phyloP scores from a whole-genome alignment of 2,113 vertebrate species.

The Tichodroma muraria region DNA sequence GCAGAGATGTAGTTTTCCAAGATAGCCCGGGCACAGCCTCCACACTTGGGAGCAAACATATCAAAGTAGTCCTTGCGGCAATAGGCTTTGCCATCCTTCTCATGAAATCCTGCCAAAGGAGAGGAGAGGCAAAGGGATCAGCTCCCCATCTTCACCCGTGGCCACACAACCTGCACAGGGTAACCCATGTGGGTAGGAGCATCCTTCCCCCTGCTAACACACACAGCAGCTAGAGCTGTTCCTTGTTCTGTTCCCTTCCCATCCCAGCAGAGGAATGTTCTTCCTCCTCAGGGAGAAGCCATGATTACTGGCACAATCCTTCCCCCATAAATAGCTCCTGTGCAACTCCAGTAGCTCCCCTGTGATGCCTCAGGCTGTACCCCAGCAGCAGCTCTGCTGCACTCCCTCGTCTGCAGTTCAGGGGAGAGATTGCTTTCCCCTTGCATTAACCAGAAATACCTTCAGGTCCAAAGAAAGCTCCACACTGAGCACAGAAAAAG shows the following conservation, averaged over 20 bases:
- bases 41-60: slow-evolving; percentile 97
- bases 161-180: background rate
- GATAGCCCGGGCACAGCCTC: slow-evolving; percentile 93
- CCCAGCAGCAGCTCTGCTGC: background rate
- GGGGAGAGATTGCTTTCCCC: background rate
- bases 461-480: slow-evolving; percentile 95
- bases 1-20: slow-evolving; percentile 99
- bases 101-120: slow-evolving; percentile 87
- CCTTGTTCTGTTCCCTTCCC: background rate
- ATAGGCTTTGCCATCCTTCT: slow-evolving; percentile 97
- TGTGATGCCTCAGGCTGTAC: background rate
- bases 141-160: background rate
- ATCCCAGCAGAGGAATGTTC: background rate
- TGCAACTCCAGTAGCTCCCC: background rate
- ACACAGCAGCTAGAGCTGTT: background rate
- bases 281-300: background rate
- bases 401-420: background rate
- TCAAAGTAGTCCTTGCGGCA: slow-evolving; percentile 99
- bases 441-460: slow-evolving; percentile 63
- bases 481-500: slow-evolving; percentile 98
- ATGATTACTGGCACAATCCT: background rate
- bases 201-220: background rate
- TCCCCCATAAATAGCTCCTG: background rate
- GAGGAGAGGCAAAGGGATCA: background rate
- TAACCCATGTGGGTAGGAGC: background rate